A percentile compares a stretch with the other conserved stretches of the same genome.
Conservation (phyloP, 2,113 vertebrate genomes). For the Indri indri region DNA sequence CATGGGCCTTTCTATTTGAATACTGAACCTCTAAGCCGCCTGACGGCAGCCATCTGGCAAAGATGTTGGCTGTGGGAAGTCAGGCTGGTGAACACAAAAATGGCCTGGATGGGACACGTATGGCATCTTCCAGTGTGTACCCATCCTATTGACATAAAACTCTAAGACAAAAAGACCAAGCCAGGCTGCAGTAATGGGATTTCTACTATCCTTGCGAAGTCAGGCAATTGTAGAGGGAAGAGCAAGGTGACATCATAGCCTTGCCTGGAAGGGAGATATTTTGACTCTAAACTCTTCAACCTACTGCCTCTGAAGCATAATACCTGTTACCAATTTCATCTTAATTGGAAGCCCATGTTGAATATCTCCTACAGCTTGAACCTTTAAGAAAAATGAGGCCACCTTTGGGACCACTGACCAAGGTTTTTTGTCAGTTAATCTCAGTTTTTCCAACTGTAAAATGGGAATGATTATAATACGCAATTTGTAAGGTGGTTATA, state of each 20-base stretch:
- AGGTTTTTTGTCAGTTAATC: neutral
- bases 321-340: neutral
- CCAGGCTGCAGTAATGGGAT: neutral
- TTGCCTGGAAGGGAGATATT: neutral
- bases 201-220: neutral
- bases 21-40: neutral
- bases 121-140: neutral
- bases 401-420: neutral
- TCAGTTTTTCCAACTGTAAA: neutral
- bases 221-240: neutral
- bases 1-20: neutral
- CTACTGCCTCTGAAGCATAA: neutral
- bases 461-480: neutral
- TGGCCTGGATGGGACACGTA: accelerated
- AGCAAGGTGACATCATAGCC: neutral
- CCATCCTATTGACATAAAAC: neutral
- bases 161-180: neutral
- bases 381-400: neutral
- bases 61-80: neutral
- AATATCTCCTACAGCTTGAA: neutral
- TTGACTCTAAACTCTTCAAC: neutral
- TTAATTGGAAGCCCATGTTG: neutral
- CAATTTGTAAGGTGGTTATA: neutral
- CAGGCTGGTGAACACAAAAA: neutral
- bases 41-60: too few species aligned